Evolutionary conservation across 2,888 invertebrate species (phyloP), one percentile per base, ranked within the genome.

Genomic region (Thumatha senex): DNA sequence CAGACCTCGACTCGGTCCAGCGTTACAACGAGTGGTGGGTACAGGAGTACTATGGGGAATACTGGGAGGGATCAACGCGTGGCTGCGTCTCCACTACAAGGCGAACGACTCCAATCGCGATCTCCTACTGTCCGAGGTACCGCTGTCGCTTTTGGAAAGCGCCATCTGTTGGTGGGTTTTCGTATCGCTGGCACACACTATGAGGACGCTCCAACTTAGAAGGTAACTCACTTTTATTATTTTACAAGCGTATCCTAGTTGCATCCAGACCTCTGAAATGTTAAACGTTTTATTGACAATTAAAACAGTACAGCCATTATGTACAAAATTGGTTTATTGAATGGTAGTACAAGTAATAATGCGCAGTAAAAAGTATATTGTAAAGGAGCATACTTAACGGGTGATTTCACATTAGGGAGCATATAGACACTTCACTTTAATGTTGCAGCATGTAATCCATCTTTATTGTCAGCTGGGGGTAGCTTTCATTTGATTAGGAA

Each of bases 121-220:
- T 54, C 73, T 89, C 48, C 76, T 98, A 54, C 93, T 98, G 46
- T 96, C 97, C 0, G 95, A 95, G 58, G 95, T 98, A 58, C 98
- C 98, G 12, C 91, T 98, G 51, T 97, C 98, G 24, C 93, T 98
- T 34, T 87, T 97, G 29, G 98, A 97, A 86, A 93, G 95, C 76
- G 94, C 96, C 77, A 96, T 98, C 75, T 98, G 97, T 78, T 98
- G 98, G 97, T 98, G 98, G 98, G 97, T 98, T 68, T 96, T 96
- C 78, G 95, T 95, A 2, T 95, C 96, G 11, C 93, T 98, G 46
- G 95, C 98, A 12, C 96, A 96, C 79, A 98, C 98, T 0, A 98
- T 97, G 68, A 92, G 98, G 63, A 98, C 98, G 0, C 89, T 98
- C 57, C 93, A 98, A 67, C 90, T 99, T 52, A 92, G 98, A 70